Conservation (phyloP, 1,140 invertebrate species). For the Scylla paramamosain region DNA sequence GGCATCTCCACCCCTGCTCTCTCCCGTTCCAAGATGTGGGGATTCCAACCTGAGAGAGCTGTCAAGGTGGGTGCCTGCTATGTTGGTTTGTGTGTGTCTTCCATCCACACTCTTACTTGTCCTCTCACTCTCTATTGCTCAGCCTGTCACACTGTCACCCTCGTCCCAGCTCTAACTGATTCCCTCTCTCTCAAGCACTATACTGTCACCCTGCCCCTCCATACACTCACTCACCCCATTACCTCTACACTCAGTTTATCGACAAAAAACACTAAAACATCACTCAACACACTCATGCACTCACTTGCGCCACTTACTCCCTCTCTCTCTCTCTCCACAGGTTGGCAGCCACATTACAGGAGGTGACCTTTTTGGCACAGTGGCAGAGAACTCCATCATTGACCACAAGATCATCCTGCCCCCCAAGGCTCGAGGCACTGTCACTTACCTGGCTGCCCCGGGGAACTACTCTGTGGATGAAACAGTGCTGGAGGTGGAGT, state of each 20-base stretch:
- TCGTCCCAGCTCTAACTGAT: no score
- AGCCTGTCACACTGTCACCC: no score
- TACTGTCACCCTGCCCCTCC: no score
- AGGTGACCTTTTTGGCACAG: constrained; percentile 97
- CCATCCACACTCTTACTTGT: constrained; percentile 28
- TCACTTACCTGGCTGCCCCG: constrained; percentile 96
- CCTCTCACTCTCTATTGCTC: not conserved
- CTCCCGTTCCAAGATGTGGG: constrained; percentile 92
- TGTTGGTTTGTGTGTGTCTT: not conserved
- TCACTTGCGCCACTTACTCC: not conserved
- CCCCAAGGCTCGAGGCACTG: constrained; percentile 96
- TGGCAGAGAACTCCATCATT: constrained; percentile 98
- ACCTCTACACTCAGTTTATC: no score
- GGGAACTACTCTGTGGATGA: constrained; percentile 97
- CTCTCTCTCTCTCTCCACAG: constrained; percentile 79
- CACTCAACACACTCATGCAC: no score
- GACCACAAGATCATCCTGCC: constrained; percentile 98
- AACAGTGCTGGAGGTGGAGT: constrained; percentile 97
- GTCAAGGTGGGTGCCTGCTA: constrained; percentile 85
- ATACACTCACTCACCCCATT: no score
- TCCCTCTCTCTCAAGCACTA: no score
- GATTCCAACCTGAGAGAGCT: constrained; percentile 92
- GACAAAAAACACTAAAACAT: no score
- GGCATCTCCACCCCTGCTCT: constrained; percentile 97
- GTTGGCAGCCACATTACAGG: constrained; percentile 98